Conservation (phyloP, 2,888 invertebrate genomes). For the Lepidocyrtoides sp. region DNA sequence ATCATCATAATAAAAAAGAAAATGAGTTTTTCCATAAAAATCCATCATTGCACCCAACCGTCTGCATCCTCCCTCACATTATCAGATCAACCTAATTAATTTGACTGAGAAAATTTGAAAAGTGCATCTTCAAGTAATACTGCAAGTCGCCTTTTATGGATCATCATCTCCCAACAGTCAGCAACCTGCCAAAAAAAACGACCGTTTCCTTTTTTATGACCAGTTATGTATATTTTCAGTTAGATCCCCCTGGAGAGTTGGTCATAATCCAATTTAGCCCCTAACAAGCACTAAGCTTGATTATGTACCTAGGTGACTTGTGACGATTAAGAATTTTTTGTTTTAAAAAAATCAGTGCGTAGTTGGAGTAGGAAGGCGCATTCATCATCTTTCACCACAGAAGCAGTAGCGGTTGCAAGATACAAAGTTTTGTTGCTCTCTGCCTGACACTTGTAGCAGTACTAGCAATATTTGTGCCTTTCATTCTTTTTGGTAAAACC, state of each 20-base stretch:
- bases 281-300: too few species aligned
- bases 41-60: not conserved
- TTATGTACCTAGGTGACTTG: not conserved
- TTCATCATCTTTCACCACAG: not conserved
- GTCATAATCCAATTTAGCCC: not conserved
- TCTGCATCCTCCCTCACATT: not conserved
- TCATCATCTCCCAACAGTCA: not conserved
- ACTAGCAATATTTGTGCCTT: not conserved
- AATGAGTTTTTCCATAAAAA: conserved; percentile 40
- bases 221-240: not conserved
- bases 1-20: not conserved
- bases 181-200: not conserved
- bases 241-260: conserved; percentile 16
- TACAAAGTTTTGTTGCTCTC: not conserved
- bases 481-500: conserved; percentile 4
- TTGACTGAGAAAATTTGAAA: not conserved
- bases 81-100: conserved; percentile 37
- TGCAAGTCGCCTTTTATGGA: conserved; percentile 13
- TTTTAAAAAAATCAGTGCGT: conserved; percentile 36
- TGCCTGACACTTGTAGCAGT: too few species aligned
- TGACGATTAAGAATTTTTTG: not conserved
- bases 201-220: conserved; percentile 30
- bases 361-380: not conserved
- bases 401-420: not conserved
- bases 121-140: not conserved